These are phyloP conservation scores for Apodemia duryi DNA, from an alignment of 2,888 invertebrate species.

Conservation along the genomic window DNA sequence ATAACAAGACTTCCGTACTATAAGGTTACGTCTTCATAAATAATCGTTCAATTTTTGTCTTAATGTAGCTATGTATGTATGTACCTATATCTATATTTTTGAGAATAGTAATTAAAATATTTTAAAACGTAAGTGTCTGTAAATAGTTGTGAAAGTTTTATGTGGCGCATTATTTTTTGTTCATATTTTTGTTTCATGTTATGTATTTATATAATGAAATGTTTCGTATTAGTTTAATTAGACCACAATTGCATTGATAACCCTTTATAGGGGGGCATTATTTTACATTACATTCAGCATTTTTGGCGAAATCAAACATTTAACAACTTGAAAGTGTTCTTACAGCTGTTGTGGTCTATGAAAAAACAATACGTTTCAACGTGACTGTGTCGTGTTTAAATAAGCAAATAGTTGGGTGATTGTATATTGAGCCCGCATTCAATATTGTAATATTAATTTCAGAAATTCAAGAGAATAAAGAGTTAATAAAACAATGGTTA, in stretches of 20 bases:
- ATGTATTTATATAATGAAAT: constrained; percentile 70
- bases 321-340: constrained; percentile 25
- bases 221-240: constrained; percentile 48
- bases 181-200: constrained; percentile 65
- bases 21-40: constrained; percentile 49
- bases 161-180: constrained; percentile 73
- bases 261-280: constrained; percentile 25
- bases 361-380: constrained; percentile 50
- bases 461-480: constrained; percentile 78
- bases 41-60: constrained; percentile 62
- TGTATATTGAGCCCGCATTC: constrained; percentile 77
- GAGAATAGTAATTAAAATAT: constrained; percentile 68
- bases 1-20: constrained; percentile 59
- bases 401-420: constrained; percentile 77
- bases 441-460: constrained; percentile 80
- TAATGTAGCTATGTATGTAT: constrained; percentile 72
- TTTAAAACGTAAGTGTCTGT: constrained; percentile 68
- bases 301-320: constrained; percentile 12
- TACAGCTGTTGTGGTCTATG: constrained; percentile 48
- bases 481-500: constrained; percentile 65
- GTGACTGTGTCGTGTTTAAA: constrained; percentile 75
- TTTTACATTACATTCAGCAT: constrained; percentile 7
- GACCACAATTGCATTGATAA: constrained; percentile 41
- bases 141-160: constrained; percentile 76
- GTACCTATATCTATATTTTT: constrained; percentile 76